Evolutionary conservation across 1,140 invertebrate species (phyloP).

Genomic region (Palaemon carinicauda): DNA sequence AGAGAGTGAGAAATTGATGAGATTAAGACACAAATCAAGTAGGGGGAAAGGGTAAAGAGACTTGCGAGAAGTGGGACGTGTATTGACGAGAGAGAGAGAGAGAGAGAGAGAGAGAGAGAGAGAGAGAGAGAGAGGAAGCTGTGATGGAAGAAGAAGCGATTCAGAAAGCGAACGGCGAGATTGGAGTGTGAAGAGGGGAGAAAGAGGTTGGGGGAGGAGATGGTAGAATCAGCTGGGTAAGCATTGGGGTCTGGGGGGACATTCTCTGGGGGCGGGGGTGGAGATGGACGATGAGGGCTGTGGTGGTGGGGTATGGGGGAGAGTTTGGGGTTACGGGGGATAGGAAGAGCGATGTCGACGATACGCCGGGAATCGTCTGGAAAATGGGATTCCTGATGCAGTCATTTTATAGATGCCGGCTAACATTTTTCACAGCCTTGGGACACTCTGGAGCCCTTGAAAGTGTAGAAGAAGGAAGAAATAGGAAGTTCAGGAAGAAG

Average conservation of each 20-base stretch:
- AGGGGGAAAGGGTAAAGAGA: not conserved
- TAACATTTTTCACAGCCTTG: not conserved
- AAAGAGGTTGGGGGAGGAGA: too few species aligned
- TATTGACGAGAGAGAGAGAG: not conserved
- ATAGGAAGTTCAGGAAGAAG: not conserved
- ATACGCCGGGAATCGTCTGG: constrained; percentile 38
- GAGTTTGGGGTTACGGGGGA: too few species aligned
- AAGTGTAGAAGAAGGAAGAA: too few species aligned
- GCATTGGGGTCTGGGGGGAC: too few species aligned
- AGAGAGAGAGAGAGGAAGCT: too few species aligned
- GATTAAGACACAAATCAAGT: too few species aligned
- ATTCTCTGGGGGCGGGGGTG: not conserved
- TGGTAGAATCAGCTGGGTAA: too few species aligned
- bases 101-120: not conserved
- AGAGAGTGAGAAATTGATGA: too few species aligned
- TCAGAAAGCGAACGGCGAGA: not conserved
- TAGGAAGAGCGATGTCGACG: constrained; percentile 31
- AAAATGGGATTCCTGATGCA: constrained; percentile 49
- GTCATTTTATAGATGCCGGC: constrained; percentile 41
- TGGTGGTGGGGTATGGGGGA: not conserved
- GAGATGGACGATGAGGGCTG: not conserved
- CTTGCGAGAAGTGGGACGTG: not conserved
- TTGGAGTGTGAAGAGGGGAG: too few species aligned
- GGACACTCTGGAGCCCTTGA: not conserved
- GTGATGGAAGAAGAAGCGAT: not conserved